Evolutionary conservation across 2,888 invertebrate species (phyloP), one percentile per base, ranked within the genome.

Genomic region (Andricus quercusramuli): DNA sequence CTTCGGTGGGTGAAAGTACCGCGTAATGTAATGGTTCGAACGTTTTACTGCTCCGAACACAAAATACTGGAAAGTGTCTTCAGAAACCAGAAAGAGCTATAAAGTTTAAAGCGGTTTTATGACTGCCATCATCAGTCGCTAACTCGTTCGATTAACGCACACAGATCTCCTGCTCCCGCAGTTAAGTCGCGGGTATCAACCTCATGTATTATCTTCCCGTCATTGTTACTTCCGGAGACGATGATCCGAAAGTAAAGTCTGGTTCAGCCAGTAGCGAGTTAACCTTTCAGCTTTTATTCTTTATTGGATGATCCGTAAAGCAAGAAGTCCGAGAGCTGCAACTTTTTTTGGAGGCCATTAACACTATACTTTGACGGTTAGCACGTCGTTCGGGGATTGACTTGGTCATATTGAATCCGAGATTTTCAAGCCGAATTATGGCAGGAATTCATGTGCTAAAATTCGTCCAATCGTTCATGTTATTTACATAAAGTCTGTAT

Each of bases 141-240:
- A 83, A 85, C 83, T 83, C 83, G 82, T 82, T 83, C 82, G 83
- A 84, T 82, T 83, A 80, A 83, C 82, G 76, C 83, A 80, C 77
- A 82, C 82, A 80, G 65, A 51, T 79, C 77, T 70, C 70, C 78
- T 78, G 78, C 77, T 70, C 78, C 59, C 51, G 8, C 8, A 77
- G 70, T 44, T 44, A 15, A n/a, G 67, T 47, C 67, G 66, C 25
- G 22, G 41, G 44, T 25, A 44, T 66, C 67, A 47, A 78, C 67
- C 37, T 44, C n/a, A 20, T 44, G 51, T 78, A 78, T 78, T 64
- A 29, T 68, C 62, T 68, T 66, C 51, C 66, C 78, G 65, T 68
- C 68, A 44, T 32, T 80, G 66, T 82, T 74, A 68, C 80, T 80
- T 80, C 78, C 80, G 80, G 82, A 80, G 37, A 22, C 17, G 37